Conservation (phyloP, 2,888 invertebrate species). For the Vanessa cardui region DNA sequence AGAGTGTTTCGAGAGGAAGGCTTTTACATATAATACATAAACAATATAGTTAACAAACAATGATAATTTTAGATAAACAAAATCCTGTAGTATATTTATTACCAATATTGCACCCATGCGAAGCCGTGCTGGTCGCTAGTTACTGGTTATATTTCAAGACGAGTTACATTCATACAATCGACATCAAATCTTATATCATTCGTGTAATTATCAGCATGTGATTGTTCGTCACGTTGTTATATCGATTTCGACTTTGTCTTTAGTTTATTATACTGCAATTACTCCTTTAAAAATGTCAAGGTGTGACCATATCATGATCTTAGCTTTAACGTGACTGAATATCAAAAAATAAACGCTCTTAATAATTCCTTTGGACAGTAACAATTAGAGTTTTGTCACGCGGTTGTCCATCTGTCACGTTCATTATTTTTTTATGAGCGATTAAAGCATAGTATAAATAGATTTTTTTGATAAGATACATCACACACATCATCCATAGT, state of each 20-base stretch:
- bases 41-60: too few species aligned
- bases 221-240: constrained; percentile 12
- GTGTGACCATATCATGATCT: constrained; percentile 19
- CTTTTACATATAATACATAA: too few species aligned
- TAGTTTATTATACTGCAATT: constrained; percentile 11
- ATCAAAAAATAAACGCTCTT: constrained; percentile 27
- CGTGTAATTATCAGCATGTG: not conserved
- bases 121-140: too few species aligned
- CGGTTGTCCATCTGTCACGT: constrained; percentile 66
- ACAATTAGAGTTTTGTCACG: constrained; percentile 75
- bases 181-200: not conserved
- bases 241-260: constrained; percentile 22
- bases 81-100: too few species aligned
- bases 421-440: constrained; percentile 47
- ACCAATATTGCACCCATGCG: too few species aligned
- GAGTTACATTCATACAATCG: not conserved
- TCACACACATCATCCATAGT: constrained; percentile 61
- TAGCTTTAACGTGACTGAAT: constrained; percentile 31
- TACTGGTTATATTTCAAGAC: too few species aligned
- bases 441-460: constrained; percentile 72
- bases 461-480: constrained; percentile 52
- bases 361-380: constrained; percentile 57
- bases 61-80: too few species aligned
- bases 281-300: constrained; percentile 26
- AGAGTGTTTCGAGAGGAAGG: too few species aligned